Evolutionary conservation across 1,140 invertebrate species (phyloP).

Genomic region (Hestina assimilis): DNA sequence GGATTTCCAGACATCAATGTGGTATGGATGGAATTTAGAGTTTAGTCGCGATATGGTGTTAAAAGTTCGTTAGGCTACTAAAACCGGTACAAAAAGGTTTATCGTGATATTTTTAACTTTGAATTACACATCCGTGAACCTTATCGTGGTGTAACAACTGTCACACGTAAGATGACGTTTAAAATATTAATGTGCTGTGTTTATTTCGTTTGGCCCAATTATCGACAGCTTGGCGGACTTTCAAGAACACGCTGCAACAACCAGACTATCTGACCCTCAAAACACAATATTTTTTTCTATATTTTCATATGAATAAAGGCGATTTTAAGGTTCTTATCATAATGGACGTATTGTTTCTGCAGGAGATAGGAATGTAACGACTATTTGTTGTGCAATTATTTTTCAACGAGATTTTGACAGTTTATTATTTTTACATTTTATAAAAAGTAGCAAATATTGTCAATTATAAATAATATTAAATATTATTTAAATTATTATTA

Average conservation of each 20-base stretch:
- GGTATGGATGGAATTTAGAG: too few relatives aligned
- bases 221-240: conserved; percentile 35
- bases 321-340: conserved; percentile 12
- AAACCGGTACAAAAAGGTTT: too few relatives aligned
- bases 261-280: conserved; percentile 20
- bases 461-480: too few relatives aligned
- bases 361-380: too few relatives aligned
- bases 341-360: conserved; percentile 14
- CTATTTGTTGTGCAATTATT: too few relatives aligned
- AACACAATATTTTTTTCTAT: conserved; percentile 2
- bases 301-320: conserved; percentile 1
- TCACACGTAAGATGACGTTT: conserved; percentile 18
- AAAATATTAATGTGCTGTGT: conserved; percentile 29
- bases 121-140: not conserved
- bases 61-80: not conserved
- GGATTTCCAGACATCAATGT: too few relatives aligned
- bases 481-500: too few relatives aligned
- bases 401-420: too few relatives aligned
- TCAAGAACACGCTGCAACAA: conserved; percentile 33
- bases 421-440: too few relatives aligned
- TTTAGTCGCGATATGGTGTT: not conserved
- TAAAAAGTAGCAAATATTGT: too few relatives aligned
- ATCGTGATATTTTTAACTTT: too few relatives aligned
- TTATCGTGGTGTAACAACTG: not conserved
- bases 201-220: conserved; percentile 39